Base-by-base conservation (phyloP, 2,113 vertebrate species). In the Cheilinus undulatus region DNA sequence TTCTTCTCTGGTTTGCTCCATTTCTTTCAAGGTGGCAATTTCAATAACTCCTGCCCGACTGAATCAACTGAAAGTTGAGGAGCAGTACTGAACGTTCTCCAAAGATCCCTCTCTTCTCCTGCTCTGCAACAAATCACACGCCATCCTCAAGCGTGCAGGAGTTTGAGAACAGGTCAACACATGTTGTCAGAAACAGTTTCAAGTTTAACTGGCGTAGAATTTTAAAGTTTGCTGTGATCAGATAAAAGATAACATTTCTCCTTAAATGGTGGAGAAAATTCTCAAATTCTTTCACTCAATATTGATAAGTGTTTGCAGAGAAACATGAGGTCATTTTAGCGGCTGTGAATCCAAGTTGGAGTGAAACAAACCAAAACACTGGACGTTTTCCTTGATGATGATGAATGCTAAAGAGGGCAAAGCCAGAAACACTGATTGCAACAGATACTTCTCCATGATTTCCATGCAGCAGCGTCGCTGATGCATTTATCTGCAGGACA, bases 51-150 rank as follows among this genome's bases (percentile, higher is more conserved):
- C 62, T 57, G 51, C 1, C 9, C 20, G 26, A 75, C n/a, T 69
- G 64, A 73, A 82, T 87, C 77, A 79, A 78, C 75, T 77, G 77
- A 69, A 73, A 90, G 77, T 80, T 84, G 63, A 66, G 67, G 46
- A 69, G 53, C 73, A 68, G 84, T 84, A 60, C 19, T 14, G 24
- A 69, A 81, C 73, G 48, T 81, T 79, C 53, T 60, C 38, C 57
- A 45, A 14, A 53, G 52, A 43, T 65, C 36, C 28, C 49, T 51
- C 42, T 66, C 6, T 26, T 10, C 49, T 40, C 36, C 38, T 60
- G 24, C 1, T 0, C 23, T 7, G 13, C 53, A 28, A 58, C 15
- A 20, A 50, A 69, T 51, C 19, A 14, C 26, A 43, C 13, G n/a
- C 14, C 26, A 8, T 26, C 34, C 1, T 46, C 28, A 34, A 24